Conservation (phyloP, 2,888 invertebrate genomes). For the Dryocosmus kuriphilus region DNA sequence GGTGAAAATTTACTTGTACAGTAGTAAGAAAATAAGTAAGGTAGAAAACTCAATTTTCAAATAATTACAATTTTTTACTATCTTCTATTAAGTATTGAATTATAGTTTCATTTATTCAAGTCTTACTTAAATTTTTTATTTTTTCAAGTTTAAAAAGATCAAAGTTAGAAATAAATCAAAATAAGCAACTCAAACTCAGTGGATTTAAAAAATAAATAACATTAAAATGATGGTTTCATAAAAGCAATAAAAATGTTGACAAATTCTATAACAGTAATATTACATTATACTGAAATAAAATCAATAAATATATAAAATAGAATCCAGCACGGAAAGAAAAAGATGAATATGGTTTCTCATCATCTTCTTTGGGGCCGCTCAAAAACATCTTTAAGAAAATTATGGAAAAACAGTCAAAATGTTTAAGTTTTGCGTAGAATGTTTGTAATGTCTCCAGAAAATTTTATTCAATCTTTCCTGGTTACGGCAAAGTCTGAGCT, state of each 20-base stretch:
- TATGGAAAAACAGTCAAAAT: too few relatives aligned
- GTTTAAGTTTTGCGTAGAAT: too few relatives aligned
- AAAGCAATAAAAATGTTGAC: not conserved
- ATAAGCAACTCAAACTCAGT: not conserved
- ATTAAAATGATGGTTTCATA: not conserved
- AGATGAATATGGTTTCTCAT: too few relatives aligned
- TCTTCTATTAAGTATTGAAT: not conserved
- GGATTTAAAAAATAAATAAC: not conserved
- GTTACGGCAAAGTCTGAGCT: too few relatives aligned
- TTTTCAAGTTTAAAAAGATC: not conserved
- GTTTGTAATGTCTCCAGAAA: too few relatives aligned
- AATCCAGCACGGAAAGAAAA: too few relatives aligned
- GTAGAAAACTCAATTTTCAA: constrained; percentile 13
- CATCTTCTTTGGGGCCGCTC: too few relatives aligned
- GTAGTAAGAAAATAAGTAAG: constrained; percentile 13
- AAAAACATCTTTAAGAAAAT: too few relatives aligned
- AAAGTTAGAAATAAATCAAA: not conserved
- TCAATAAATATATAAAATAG: not conserved
- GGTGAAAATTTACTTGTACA: constrained; percentile 30
- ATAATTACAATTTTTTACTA: not conserved
- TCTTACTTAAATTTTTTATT: not conserved
- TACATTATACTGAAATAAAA: not conserved
- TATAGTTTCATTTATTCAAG: not conserved
- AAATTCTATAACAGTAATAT: not conserved
- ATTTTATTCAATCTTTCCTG: too few relatives aligned